Conservation (phyloP, 2,888 invertebrate genomes). For the Microctonus aethiopoides region DNA sequence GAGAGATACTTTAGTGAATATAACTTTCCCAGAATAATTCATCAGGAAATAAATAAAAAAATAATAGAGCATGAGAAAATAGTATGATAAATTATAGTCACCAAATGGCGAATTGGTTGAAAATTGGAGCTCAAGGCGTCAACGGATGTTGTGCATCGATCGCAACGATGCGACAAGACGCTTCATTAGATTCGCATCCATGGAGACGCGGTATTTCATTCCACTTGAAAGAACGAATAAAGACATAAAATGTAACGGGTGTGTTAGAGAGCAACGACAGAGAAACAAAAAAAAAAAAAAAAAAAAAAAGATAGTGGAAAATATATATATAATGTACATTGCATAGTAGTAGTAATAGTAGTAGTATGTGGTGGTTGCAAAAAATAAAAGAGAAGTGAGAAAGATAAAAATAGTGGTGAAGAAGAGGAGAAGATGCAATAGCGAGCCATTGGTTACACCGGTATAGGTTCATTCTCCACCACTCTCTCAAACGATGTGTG, state of each 20-base stretch:
- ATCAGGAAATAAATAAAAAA: not conserved
- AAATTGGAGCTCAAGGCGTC: slow-evolving; percentile 10
- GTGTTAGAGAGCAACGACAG: slow-evolving; percentile 51
- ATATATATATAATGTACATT: slow-evolving; percentile 1
- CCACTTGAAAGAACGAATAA: slow-evolving; percentile 52
- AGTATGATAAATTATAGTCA: not conserved
- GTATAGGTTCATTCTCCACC: slow-evolving; percentile 36
- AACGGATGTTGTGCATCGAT: slow-evolving; percentile 19
- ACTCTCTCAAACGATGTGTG: slow-evolving; percentile 57
- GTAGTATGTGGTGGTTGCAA: not conserved
- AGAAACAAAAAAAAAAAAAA: slow-evolving; percentile 23
- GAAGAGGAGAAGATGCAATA: slow-evolving; percentile 13
- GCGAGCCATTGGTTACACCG: slow-evolving; percentile 33
- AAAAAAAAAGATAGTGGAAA: slow-evolving; percentile 6
- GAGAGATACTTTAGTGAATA: too few species aligned
- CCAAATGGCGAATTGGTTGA: slow-evolving; percentile 7
- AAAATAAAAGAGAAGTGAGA: slow-evolving; percentile 18
- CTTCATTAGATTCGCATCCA: slow-evolving; percentile 34
- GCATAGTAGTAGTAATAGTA: slow-evolving; percentile 9
- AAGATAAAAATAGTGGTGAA: slow-evolving; percentile 30
- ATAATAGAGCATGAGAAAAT: not conserved
- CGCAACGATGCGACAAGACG: slow-evolving; percentile 15
- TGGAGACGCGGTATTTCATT: slow-evolving; percentile 47
- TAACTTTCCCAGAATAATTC: not conserved
- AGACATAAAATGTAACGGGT: slow-evolving; percentile 62